phyloP scores from a whole-genome alignment of 2,797 vertebrate genomes.

The Ptychobarbus kaznakovi region DNA sequence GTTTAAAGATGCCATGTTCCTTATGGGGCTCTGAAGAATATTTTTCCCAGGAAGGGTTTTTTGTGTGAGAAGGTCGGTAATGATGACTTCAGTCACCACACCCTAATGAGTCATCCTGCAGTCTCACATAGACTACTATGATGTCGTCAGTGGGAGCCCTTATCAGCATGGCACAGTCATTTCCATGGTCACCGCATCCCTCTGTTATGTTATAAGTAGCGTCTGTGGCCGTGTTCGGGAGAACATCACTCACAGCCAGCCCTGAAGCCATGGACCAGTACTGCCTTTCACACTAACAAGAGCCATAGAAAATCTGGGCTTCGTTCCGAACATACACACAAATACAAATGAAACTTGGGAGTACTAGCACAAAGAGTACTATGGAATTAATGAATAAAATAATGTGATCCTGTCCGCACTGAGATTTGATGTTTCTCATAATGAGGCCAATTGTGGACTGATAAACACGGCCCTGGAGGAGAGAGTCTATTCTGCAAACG shows the following conservation, averaged over 20 bases:
- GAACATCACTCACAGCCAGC: conserved; percentile 56
- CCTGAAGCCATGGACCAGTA: conserved; percentile 54
- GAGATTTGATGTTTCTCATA: conserved; percentile 40
- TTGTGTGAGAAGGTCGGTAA: conserved; percentile 1
- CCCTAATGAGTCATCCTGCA: conserved; percentile 75
- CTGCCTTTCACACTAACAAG: conserved; percentile 50
- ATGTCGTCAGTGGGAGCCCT: conserved; percentile 67
- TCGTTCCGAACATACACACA: conserved; percentile 44
- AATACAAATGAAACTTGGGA: conserved; percentile 41
- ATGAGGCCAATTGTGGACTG: conserved; percentile 46
- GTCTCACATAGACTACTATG: conserved; percentile 69
- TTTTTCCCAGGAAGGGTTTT: conserved; percentile 1
- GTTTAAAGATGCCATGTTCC: conserved; percentile 43
- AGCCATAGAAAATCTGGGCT: conserved; percentile 37
- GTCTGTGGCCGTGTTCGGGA: conserved; percentile 58
- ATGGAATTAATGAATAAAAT: conserved; percentile 49
- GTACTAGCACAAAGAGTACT: conserved; percentile 9
- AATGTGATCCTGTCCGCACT: conserved; percentile 34
- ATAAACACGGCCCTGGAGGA: conserved; percentile 41
- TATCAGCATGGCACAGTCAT: conserved; percentile 58
- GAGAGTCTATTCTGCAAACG: conserved; percentile 25
- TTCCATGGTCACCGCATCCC: conserved; percentile 55
- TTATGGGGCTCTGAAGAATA: background rate
- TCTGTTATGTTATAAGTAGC: conserved; percentile 57
- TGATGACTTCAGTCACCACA: conserved; percentile 65